Percentiles rank a stretch among this genome's conserved stretches.
phyloP scores from a whole-genome alignment of 2,797 vertebrate genomes.

The Leucoraja ocellata region DNA sequence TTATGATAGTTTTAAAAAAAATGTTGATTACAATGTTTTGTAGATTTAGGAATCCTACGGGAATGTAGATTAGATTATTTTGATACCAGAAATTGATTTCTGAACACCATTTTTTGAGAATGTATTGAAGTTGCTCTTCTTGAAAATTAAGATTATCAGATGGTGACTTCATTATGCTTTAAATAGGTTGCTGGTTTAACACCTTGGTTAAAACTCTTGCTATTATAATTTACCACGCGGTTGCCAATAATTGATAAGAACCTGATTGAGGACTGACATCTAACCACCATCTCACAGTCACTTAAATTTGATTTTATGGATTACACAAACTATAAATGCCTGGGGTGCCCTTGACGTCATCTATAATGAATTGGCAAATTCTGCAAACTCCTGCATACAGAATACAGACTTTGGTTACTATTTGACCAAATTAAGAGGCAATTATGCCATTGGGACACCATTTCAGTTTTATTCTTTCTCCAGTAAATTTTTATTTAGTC shows the following conservation, averaged over 20 bases:
- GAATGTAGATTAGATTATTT: not conserved
- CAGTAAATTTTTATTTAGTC: not conserved
- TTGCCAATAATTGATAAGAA: conserved; percentile 37
- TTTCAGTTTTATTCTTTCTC: not conserved
- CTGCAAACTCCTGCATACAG: not conserved
- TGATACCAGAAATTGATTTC: not conserved
- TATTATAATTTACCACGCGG: conserved; percentile 23
- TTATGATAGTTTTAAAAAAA: not conserved
- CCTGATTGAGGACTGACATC: conserved; percentile 8
- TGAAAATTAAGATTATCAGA: not conserved
- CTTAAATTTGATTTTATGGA: not conserved
- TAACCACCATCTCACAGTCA: conserved; percentile 28
- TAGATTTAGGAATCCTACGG: not conserved
- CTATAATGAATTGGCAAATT: not conserved
- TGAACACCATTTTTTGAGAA: not conserved
- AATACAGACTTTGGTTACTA: not conserved
- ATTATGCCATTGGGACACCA: not conserved
- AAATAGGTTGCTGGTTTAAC: conserved; percentile 40
- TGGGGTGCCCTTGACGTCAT: not conserved
- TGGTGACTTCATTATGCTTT: conserved; percentile 1
- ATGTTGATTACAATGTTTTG: not conserved
- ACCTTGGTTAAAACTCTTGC: conserved; percentile 38
- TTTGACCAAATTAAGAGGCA: not conserved
- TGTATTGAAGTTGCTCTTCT: not conserved
- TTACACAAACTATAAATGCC: not conserved